Percentiles rank a stretch among this genome's conserved stretches.
These are phyloP conservation scores for Parnassius glacialis DNA, from an alignment of 2,888 invertebrate species.

Conservation along the genomic window DNA sequence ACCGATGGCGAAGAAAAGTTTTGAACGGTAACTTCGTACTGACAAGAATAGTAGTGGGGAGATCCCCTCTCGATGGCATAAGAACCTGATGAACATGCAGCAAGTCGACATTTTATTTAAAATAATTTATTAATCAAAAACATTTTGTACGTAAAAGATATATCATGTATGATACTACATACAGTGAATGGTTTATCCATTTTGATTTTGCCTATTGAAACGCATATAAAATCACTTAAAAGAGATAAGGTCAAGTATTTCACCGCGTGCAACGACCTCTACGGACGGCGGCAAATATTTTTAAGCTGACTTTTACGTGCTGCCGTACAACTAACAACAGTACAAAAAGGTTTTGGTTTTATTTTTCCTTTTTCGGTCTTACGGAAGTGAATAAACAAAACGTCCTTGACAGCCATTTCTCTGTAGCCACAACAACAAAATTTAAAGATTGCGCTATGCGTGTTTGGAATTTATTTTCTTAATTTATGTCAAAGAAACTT, in stretches of 20 bases:
- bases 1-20: too few relatives aligned
- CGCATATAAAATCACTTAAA: background rate
- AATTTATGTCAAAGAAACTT: too few relatives aligned
- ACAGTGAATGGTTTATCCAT: background rate
- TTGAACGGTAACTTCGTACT: too few relatives aligned
- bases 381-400: constrained; percentile 17
- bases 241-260: constrained; percentile 30
- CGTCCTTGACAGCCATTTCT: constrained; percentile 17
- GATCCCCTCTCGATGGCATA: too few relatives aligned
- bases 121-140: too few relatives aligned
- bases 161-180: too few relatives aligned
- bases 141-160: too few relatives aligned
- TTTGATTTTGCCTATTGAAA: background rate
- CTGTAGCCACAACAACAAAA: background rate
- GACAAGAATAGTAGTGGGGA: too few relatives aligned
- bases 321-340: background rate
- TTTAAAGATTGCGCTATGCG: too few relatives aligned
- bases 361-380: constrained; percentile 1
- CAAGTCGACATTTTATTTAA: too few relatives aligned
- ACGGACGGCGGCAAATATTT: constrained; percentile 28
- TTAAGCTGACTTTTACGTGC: constrained; percentile 24
- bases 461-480: too few relatives aligned
- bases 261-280: constrained; percentile 28
- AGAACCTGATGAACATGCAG: too few relatives aligned
- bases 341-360: constrained; percentile 12